These are phyloP conservation scores for Pammene fasciana DNA, from an alignment of 2,888 invertebrate species.

Conservation along the genomic window DNA sequence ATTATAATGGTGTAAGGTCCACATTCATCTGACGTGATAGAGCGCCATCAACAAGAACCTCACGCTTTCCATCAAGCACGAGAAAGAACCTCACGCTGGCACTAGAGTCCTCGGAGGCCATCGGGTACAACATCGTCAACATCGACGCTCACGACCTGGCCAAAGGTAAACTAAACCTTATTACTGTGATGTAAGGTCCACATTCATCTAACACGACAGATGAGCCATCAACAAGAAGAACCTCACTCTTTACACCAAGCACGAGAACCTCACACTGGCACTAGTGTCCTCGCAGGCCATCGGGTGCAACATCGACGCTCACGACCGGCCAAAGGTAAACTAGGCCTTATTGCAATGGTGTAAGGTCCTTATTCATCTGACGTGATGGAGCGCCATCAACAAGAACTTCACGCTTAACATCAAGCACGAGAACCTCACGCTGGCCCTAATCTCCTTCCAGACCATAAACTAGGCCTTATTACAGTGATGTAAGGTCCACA, in stretches of 20 bases:
- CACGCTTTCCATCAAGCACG: constrained; percentile 96
- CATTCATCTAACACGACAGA: constrained; percentile 99
- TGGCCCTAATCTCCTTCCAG: constrained; percentile 98
- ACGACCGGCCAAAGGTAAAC: constrained; percentile 93
- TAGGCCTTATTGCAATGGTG: no score
- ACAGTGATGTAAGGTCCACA: no score
- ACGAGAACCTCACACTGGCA: constrained; percentile 98
- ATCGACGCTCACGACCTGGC: constrained; percentile 98
- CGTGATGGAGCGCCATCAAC: constrained; percentile 91
- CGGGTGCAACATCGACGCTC: constrained; percentile 99
- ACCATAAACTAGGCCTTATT: constrained; percentile 82
- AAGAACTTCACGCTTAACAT: constrained; percentile 97
- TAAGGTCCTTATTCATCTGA: no score
- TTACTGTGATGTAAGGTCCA: no score
- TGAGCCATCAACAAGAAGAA: constrained; percentile 98
- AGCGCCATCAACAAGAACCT: constrained; percentile 98
- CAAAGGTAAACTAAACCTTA: constrained; percentile 84
- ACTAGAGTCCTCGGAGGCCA: constrained; percentile 97
- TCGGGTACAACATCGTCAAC: constrained; percentile 99
- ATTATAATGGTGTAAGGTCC: no score
- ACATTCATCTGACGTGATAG: constrained; percentile 93
- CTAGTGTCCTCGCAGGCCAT: constrained; percentile 98
- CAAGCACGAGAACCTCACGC: constrained; percentile 97
- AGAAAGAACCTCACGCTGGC: constrained; percentile 98
- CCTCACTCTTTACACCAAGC: constrained; percentile 95